Conservation (phyloP, 2,113 vertebrate genomes). For the Pleuronectes platessa region DNA sequence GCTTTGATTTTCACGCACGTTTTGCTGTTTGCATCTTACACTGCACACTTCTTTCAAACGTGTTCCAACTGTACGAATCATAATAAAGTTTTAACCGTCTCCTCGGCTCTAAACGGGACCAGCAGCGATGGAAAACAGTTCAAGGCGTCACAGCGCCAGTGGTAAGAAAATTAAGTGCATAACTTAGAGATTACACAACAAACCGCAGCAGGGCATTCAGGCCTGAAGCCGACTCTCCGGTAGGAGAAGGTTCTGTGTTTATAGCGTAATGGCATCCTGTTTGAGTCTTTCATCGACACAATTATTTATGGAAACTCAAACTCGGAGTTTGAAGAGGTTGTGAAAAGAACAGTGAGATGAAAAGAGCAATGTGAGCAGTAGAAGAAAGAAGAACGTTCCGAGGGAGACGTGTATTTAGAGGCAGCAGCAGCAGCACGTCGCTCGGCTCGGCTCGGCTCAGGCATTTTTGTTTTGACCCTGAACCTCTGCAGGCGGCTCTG, state of each 20-base stretch:
- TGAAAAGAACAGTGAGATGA: constrained; percentile 34
- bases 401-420: constrained; percentile 3
- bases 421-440: background rate
- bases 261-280: constrained; percentile 83
- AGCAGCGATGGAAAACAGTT: constrained; percentile 74
- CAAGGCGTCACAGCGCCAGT: constrained; percentile 71
- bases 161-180: constrained; percentile 86
- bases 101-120: constrained; percentile 49
- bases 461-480: constrained; percentile 68
- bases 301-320: constrained; percentile 70
- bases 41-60: constrained; percentile 7
- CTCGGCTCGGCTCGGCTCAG: constrained; percentile 10
- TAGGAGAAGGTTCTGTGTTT: constrained; percentile 88
- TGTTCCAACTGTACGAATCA: constrained; percentile 32
- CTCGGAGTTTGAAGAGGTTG: constrained; percentile 21
- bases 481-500: constrained; percentile 60
- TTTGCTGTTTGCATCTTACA: background rate
- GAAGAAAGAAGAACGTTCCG: constrained; percentile 29
- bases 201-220: constrained; percentile 89
- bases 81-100: constrained; percentile 29
- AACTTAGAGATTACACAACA: constrained; percentile 88
- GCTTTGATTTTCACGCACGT: background rate
- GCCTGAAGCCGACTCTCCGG: constrained; percentile 86
- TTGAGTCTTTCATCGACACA: constrained; percentile 64
- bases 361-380: constrained; percentile 25